Evolutionary conservation across 2,797 vertebrate genomes (phyloP).

Genomic region (Graptemys geographica): DNA sequence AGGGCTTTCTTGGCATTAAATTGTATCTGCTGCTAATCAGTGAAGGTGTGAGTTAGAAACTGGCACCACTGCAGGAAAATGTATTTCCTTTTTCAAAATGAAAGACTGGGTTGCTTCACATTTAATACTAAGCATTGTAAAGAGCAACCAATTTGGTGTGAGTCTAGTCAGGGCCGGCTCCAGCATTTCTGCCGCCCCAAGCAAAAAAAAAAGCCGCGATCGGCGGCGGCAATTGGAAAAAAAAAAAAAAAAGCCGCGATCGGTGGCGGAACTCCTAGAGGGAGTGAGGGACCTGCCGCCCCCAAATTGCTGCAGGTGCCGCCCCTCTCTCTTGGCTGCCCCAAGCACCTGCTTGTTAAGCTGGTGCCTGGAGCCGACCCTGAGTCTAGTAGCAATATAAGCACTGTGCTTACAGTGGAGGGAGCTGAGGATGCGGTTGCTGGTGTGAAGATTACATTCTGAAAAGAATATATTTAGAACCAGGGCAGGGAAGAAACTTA

Average conservation of each 20-base stretch:
- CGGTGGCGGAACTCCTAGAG: too few species aligned
- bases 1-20: neutral
- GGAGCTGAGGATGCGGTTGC: neutral
- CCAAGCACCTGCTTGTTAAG: too few species aligned
- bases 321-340: too few species aligned
- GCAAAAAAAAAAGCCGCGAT: too few species aligned
- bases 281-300: too few species aligned
- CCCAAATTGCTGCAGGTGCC: too few species aligned
- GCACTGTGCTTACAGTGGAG: neutral
- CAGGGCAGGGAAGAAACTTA: conserved; percentile 32
- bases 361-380: too few species aligned
- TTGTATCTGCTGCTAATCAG: neutral
- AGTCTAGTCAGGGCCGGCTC: neutral
- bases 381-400: neutral
- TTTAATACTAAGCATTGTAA: neutral
- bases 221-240: too few species aligned
- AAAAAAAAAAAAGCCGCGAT: too few species aligned
- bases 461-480: neutral
- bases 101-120: neutral
- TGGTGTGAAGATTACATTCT: neutral
- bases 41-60: neutral
- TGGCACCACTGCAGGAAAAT: neutral
- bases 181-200: too few species aligned
- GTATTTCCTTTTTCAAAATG: neutral
- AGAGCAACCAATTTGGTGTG: neutral